Evolutionary conservation across 2,113 vertebrate species (phyloP).

Genomic region (Shinisaurus crocodilurus): DNA sequence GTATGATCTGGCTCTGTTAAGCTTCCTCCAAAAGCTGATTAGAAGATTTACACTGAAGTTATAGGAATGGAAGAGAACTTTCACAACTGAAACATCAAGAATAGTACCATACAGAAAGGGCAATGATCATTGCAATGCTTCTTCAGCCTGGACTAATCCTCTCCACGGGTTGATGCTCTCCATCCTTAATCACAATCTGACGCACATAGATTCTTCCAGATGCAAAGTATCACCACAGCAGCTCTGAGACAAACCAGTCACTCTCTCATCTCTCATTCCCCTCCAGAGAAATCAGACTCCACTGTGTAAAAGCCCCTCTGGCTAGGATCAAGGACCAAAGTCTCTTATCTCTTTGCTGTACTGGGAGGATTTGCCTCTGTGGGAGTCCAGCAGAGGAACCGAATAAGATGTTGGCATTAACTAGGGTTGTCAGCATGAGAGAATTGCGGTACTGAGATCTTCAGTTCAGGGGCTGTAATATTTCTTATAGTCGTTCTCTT

Average conservation of each 20-base stretch:
- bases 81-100: conserved; percentile 25
- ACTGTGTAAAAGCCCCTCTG: neutral
- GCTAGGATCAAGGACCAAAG: neutral
- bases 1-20: neutral
- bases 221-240: neutral
- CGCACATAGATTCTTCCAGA: neutral
- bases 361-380: neutral
- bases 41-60: neutral
- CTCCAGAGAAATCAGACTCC: neutral
- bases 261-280: neutral
- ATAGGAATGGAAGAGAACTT: neutral
- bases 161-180: neutral
- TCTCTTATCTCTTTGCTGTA: neutral
- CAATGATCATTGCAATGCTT: neutral
- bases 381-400: neutral
- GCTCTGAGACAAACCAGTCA: neutral
- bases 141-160: neutral
- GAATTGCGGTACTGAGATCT: conserved; percentile 13
- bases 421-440: neutral
- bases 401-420: neutral
- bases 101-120: neutral
- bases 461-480: rapidly evolving
- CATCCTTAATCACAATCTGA: neutral
- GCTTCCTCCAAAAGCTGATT: neutral
- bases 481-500: neutral